Percentiles rank a stretch among this genome's conserved stretches.
These are phyloP conservation scores for Drosophila meridiana DNA, from an alignment of 2,888 invertebrate genomes.

Conservation along the genomic window DNA sequence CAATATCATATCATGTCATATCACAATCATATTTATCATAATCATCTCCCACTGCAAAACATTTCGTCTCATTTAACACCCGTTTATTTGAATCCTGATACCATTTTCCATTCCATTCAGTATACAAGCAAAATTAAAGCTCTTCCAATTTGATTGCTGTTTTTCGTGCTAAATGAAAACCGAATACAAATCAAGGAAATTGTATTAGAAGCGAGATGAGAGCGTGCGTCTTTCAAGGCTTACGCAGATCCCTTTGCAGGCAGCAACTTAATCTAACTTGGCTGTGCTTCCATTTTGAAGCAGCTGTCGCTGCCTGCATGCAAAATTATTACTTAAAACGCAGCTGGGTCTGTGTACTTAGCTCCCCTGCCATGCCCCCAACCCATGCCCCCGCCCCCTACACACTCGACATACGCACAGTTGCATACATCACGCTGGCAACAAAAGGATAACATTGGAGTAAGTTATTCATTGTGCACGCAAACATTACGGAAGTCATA, in stretches of 20 bases:
- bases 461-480: slow-evolving; percentile 82
- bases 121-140: slow-evolving; percentile 1
- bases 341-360: slow-evolving; percentile 48
- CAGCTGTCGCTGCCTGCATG: slow-evolving; percentile 78
- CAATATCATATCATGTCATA: too few relatives aligned
- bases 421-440: slow-evolving; percentile 63
- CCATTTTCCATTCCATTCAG: background rate
- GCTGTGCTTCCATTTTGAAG: slow-evolving; percentile 72
- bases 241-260: slow-evolving; percentile 22
- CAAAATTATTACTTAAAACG: slow-evolving; percentile 80
- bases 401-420: slow-evolving; percentile 36
- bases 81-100: too few relatives aligned
- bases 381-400: background rate
- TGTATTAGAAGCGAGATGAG: background rate
- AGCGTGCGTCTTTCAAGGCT: slow-evolving; percentile 7
- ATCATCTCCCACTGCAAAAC: too few relatives aligned
- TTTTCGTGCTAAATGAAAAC: background rate
- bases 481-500: slow-evolving; percentile 81
- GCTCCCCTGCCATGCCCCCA: background rate
- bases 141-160: background rate
- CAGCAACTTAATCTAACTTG: slow-evolving; percentile 60
- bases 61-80: too few relatives aligned
- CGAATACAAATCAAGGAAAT: background rate
- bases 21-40: too few relatives aligned
- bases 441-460: slow-evolving; percentile 80